These are phyloP conservation scores for Hirtodrosophila alboralis DNA, from an alignment of 2,888 invertebrate species.

Conservation along the genomic window DNA sequence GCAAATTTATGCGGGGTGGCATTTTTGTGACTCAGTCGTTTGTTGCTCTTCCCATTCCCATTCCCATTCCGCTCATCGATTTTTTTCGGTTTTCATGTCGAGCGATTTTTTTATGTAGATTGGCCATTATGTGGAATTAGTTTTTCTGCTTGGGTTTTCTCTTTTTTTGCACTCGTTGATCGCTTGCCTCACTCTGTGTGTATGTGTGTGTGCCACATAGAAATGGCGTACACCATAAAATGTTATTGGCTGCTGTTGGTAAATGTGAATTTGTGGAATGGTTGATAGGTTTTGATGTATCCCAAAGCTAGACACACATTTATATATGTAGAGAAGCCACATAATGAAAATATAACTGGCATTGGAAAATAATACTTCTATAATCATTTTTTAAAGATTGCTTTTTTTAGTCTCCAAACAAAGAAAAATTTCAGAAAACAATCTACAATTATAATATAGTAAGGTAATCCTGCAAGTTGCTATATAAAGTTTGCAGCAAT, in stretches of 20 bases:
- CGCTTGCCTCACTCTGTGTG: slow-evolving; percentile 10
- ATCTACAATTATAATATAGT: too few species aligned
- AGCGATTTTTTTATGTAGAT: slow-evolving; percentile 77
- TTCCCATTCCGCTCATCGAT: slow-evolving; percentile 67
- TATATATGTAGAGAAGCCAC: background rate
- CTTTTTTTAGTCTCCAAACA: too few species aligned
- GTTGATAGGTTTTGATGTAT: slow-evolving; percentile 39
- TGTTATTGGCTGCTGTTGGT: slow-evolving; percentile 66
- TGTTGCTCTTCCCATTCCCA: slow-evolving; percentile 7
- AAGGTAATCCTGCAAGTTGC: too few species aligned
- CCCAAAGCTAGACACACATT: slow-evolving; percentile 11
- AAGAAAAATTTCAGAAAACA: too few species aligned
- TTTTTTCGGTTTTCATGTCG: slow-evolving; percentile 64
- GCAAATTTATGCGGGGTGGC: slow-evolving; percentile 80
- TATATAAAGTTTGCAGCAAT: too few species aligned
- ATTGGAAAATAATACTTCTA: background rate
- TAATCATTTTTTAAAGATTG: background rate
- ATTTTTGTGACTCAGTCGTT: slow-evolving; percentile 61
- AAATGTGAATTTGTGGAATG: slow-evolving; percentile 47
- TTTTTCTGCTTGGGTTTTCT: slow-evolving; percentile 59
- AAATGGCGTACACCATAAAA: slow-evolving; percentile 71
- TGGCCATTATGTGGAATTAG: slow-evolving; percentile 79
- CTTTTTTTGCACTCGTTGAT: slow-evolving; percentile 58
- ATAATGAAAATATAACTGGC: background rate
- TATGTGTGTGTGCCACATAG: slow-evolving; percentile 39